Base-by-base conservation (phyloP, 2,888 invertebrate species). In the Dorcus parallelipipedus region DNA sequence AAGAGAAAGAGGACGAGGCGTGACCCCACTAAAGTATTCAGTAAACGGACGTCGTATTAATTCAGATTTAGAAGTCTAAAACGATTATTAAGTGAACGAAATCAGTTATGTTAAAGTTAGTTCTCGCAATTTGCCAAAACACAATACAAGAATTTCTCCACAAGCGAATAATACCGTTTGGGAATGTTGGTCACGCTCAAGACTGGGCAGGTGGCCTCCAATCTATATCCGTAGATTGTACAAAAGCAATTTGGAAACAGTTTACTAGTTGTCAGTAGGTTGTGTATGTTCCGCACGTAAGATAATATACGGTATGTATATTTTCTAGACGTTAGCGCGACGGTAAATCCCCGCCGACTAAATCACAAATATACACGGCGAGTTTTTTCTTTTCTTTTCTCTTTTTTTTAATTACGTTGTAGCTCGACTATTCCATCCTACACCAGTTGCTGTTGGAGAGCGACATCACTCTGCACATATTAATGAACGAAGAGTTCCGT, bases 361-460 rank as follows among this genome's bases (percentile, higher is more conserved):
- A 39, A 49, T 45, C 52, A 33, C 38, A 47, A 14, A 38, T 41
- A 40, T 26, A 49, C 54, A 63, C 56, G 60, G 49, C 52, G 49
- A 58, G 61, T 61, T 63, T 63, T 49, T 48, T 20, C 2, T 61
- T 63, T 63, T 49, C 47, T 14, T 14, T 14, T 49, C 47, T 14
- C 1, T 14, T 14, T 14, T 1, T 67, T 66, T 56, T 66, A 65
- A 67, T 67, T 71, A 68, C 65, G 63, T 63, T 65, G 56, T 77
- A 91, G 87, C 78, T 91, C 76, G 93, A 94, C 76, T 93, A 92
- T 74, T 86, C 90, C 2, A 90, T 90, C 26, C 83, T 94, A 58
- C 86, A 91, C 71, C 90, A 93, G 79, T 87, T 89, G 65, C 80
- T 95, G 73, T 81, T 89, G 67, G 93, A 94, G 77, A 89, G 87